Conservation (phyloP, 2,888 invertebrate genomes). For the Hanleya hanleyi region DNA sequence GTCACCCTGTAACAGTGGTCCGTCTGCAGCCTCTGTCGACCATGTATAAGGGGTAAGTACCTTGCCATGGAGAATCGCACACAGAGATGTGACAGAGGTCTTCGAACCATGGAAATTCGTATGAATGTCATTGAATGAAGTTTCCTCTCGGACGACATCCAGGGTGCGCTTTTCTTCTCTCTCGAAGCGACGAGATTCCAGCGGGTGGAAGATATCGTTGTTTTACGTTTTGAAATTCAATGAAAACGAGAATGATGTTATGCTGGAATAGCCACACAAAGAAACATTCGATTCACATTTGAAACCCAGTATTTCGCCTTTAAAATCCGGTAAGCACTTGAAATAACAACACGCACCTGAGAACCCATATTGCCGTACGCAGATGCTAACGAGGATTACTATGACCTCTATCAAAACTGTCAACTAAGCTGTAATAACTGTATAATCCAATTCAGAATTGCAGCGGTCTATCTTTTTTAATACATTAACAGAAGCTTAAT, state of each 20-base stretch:
- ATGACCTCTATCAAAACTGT: no score
- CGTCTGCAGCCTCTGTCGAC: neutral
- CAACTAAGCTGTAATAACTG: no score
- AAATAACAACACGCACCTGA: no score
- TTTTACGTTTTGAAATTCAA: neutral
- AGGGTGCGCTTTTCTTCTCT: neutral
- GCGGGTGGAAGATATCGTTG: neutral
- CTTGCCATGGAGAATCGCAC: neutral
- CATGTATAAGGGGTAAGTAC: neutral
- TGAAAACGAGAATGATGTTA: neutral
- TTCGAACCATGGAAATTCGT: neutral
- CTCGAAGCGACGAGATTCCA: neutral
- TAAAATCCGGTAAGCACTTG: no score
- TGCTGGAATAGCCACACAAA: no score
- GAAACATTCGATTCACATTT: no score
- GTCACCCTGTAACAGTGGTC: neutral
- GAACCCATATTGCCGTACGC: no score
- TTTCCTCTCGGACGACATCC: neutral
- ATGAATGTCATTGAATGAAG: neutral
- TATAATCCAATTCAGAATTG: no score
- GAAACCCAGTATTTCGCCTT: no score
- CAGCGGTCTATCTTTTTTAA: no score
- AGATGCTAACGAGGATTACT: no score
- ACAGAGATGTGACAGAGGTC: neutral
- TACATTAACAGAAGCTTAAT: no score